Evolutionary conservation across 2,888 invertebrate species (phyloP).

Genomic region (Stenoptilia bipunctidactyla): DNA sequence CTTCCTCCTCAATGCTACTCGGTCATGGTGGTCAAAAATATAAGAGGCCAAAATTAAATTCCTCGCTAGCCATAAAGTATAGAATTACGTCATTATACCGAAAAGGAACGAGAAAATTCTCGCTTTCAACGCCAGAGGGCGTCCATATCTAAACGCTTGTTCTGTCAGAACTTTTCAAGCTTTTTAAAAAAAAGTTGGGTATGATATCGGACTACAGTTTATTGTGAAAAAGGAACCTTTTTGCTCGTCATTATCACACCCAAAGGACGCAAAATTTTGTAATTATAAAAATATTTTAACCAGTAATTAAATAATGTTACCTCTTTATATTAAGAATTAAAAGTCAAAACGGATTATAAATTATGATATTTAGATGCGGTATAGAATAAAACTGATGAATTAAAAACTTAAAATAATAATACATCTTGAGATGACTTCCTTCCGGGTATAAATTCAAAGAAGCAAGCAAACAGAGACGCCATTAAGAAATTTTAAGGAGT

Average conservation of each 20-base stretch:
- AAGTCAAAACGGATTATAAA: not conserved
- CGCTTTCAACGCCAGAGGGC: slow-evolving; percentile 15
- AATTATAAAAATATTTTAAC: too few species aligned
- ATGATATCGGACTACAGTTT: not conserved
- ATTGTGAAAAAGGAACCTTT: not conserved
- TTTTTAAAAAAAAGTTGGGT: slow-evolving; percentile 12
- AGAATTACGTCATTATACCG: slow-evolving; percentile 59
- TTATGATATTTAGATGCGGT: too few species aligned
- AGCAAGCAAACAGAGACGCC: slow-evolving; percentile 24
- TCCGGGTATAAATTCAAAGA: too few species aligned
- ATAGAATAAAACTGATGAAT: too few species aligned
- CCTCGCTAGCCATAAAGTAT: slow-evolving; percentile 54
- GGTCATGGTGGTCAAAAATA: slow-evolving; percentile 51
- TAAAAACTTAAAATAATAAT: too few species aligned
- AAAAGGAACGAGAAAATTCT: slow-evolving; percentile 27
- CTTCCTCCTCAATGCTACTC: slow-evolving; percentile 12
- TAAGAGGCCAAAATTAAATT: slow-evolving; percentile 61
- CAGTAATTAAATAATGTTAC: too few species aligned
- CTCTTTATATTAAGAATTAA: not conserved
- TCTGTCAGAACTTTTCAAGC: slow-evolving; percentile 6
- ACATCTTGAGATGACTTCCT: too few species aligned
- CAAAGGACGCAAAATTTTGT: not conserved
- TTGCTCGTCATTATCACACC: not conserved
- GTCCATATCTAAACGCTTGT: slow-evolving; percentile 9
- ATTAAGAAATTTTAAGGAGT: slow-evolving; percentile 52